phyloP scores from a whole-genome alignment of 2,888 invertebrate genomes.

The Trissolcus japonicus region DNA sequence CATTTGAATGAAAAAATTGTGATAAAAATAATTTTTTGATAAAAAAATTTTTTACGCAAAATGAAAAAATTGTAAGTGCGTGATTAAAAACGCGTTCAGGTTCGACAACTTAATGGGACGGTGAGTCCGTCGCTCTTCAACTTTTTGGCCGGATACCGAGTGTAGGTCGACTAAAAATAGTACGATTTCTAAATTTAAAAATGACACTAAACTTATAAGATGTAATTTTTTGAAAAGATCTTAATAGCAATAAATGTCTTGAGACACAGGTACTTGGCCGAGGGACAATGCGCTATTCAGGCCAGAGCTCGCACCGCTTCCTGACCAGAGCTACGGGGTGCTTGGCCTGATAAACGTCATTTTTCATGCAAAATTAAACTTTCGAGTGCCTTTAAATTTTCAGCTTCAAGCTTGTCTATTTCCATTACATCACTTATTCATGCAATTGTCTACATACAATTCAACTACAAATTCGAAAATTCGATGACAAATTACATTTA shows the following conservation, averaged over 20 bases:
- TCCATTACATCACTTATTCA: too few species aligned
- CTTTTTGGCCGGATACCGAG: slow-evolving; percentile 73
- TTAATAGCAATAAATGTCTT: slow-evolving; percentile 64
- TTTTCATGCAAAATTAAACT: slow-evolving; percentile 41
- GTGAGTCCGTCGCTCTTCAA: slow-evolving; percentile 66
- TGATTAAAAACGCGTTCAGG: slow-evolving; percentile 42
- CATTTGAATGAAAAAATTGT: neutral
- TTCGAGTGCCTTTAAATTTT: too few species aligned
- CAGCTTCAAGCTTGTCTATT: too few species aligned
- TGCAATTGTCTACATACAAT: too few species aligned
- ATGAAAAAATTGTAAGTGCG: slow-evolving; percentile 6
- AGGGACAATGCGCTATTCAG: slow-evolving; percentile 66
- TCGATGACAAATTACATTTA: too few species aligned
- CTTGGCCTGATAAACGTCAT: slow-evolving; percentile 40
- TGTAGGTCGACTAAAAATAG: slow-evolving; percentile 74
- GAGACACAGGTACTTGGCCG: slow-evolving; percentile 66
- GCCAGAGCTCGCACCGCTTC: slow-evolving; percentile 40
- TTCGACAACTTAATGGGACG: slow-evolving; percentile 61
- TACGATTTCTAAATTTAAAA: slow-evolving; percentile 71
- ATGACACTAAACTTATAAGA: slow-evolving; percentile 62
- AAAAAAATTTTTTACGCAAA: slow-evolving; percentile 10
- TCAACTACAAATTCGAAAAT: neutral
- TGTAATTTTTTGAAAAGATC: slow-evolving; percentile 51
- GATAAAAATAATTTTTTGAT: neutral
- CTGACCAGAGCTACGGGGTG: slow-evolving; percentile 27